Percentiles rank a stretch among this genome's conserved stretches.
These are phyloP conservation scores for Vulpes lagopus DNA, from an alignment of 2,113 vertebrate species.

Conservation along the genomic window DNA sequence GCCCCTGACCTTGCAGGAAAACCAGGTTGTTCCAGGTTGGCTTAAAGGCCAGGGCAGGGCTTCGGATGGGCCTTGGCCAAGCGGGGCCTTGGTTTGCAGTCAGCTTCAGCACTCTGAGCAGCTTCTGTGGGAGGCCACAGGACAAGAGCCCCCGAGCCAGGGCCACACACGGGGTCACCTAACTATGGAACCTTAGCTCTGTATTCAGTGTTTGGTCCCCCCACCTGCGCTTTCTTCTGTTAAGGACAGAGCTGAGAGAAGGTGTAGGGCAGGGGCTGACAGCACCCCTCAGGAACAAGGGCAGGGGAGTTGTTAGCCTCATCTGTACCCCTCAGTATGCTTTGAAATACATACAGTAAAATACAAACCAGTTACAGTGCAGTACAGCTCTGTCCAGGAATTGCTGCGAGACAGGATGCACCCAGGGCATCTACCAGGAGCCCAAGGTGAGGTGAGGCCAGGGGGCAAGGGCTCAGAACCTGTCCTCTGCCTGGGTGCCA, in stretches of 20 bases:
- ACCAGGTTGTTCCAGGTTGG: not conserved
- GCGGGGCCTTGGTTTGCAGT: not conserved
- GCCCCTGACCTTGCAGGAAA: not conserved
- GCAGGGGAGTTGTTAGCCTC: not conserved
- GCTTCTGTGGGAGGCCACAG: not conserved
- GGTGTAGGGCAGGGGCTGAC: not conserved
- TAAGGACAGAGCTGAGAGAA: not conserved
- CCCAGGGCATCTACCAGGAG: not conserved
- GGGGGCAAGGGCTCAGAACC: not conserved
- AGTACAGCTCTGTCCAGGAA: not conserved
- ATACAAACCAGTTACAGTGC: not conserved
- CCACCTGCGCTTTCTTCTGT: not conserved
- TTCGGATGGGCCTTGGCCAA: not conserved
- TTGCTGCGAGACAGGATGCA: fast-evolving
- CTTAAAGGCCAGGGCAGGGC: not conserved
- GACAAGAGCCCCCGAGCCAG: not conserved
- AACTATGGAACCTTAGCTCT: not conserved
- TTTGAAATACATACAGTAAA: not conserved
- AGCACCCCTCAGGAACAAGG: not conserved
- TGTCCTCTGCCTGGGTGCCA: not conserved
- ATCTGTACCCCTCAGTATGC: not conserved
- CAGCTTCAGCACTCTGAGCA: not conserved
- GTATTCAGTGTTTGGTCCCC: not conserved
- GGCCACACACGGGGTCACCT: not conserved
- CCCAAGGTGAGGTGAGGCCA: not conserved